phyloP scores from a whole-genome alignment of 2,888 invertebrate genomes.

The Lasioglossum marginatum region DNA sequence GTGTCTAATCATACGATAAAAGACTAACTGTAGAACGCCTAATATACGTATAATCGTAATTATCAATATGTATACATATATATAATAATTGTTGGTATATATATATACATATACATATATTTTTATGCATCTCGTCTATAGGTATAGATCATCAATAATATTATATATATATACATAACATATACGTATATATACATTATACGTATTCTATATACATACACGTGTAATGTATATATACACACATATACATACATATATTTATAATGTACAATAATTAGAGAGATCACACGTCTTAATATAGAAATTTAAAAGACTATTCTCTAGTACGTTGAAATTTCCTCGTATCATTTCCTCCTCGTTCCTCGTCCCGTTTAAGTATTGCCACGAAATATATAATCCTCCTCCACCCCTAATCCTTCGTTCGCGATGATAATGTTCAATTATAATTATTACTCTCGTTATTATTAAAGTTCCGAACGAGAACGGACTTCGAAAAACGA shows the following conservation, averaged over 20 bases:
- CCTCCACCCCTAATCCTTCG: background rate
- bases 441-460: constrained; percentile 54
- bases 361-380: constrained; percentile 55
- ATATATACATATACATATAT: constrained; percentile 7
- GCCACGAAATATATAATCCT: constrained; percentile 54
- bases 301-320: constrained; percentile 84
- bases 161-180: constrained; percentile 51
- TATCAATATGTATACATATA: constrained; percentile 46
- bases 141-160: constrained; percentile 78
- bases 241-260: constrained; percentile 75
- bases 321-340: constrained; percentile 81
- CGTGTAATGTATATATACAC: constrained; percentile 73
- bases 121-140: constrained; percentile 76
- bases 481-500: constrained; percentile 74
- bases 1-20: constrained; percentile 73
- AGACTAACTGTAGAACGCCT: constrained; percentile 76
- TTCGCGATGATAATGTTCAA: constrained; percentile 50
- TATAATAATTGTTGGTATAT: constrained; percentile 19
- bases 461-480: constrained; percentile 72
- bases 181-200: constrained; percentile 64
- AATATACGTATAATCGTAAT: constrained; percentile 75
- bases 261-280: constrained; percentile 84
- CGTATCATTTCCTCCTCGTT: constrained; percentile 39
- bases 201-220: constrained; percentile 76
- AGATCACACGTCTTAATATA: constrained; percentile 85